Conservation (phyloP, 1,140 invertebrate genomes). For the Pseudomyrmex cubaensis region DNA sequence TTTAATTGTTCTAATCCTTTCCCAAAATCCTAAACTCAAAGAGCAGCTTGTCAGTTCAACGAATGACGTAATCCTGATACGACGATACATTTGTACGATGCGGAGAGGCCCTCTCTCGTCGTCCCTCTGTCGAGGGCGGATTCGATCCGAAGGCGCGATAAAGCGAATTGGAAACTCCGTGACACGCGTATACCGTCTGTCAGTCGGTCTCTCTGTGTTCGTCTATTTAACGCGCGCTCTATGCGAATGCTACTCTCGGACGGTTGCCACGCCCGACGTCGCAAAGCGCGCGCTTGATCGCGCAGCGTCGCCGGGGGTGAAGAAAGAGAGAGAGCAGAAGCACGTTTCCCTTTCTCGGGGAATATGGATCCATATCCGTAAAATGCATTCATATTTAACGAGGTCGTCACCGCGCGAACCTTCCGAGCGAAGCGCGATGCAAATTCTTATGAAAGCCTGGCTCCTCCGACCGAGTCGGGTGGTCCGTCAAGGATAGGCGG, state of each 20-base stretch:
- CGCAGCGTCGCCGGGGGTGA: constrained; percentile 28
- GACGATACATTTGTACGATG: constrained; percentile 21
- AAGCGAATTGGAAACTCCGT: constrained; percentile 59
- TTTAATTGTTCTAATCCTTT: background rate
- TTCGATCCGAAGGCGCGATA: constrained; percentile 66
- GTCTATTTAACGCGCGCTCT: background rate
- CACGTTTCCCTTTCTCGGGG: constrained; percentile 58
- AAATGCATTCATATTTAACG: constrained; percentile 84
- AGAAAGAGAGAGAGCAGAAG: background rate
- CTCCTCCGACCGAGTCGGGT: constrained; percentile 68
- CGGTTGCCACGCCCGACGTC: constrained; percentile 62
- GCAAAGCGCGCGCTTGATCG: constrained; percentile 57
- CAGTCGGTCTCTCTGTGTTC: constrained; percentile 52
- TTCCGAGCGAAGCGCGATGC: constrained; percentile 74
- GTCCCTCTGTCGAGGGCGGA: constrained; percentile 57
- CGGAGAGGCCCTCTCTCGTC: constrained; percentile 16
- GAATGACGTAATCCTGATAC: constrained; percentile 27
- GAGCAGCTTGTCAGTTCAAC: background rate
- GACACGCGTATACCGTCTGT: constrained; percentile 70
- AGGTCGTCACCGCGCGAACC: constrained; percentile 64
- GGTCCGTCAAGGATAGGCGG: constrained; percentile 14
- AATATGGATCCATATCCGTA: constrained; percentile 69
- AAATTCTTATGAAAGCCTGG: constrained; percentile 84
- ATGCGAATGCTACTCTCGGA: constrained; percentile 52
- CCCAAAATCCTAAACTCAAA: background rate